Conservation (phyloP, 2,888 invertebrate genomes). For the Macaria liturata region DNA sequence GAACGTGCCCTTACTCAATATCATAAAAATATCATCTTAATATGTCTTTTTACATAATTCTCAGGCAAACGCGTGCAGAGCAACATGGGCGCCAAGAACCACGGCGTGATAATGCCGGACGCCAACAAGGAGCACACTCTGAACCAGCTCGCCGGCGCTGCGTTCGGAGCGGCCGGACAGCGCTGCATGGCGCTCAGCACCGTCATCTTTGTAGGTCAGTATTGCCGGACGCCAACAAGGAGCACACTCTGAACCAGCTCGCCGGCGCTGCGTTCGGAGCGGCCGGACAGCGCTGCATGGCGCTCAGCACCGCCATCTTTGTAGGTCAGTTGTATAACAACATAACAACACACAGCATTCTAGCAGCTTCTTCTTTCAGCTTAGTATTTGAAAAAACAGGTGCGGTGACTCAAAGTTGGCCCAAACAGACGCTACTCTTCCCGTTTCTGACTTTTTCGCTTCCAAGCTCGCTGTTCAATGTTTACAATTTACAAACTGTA, state of each 20-base stretch:
- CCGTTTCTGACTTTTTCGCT: too few species aligned
- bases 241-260: constrained; percentile 95
- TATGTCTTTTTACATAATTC: not conserved
- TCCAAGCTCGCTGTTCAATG: too few species aligned
- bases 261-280: constrained; percentile 99
- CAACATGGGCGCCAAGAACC: constrained; percentile 99
- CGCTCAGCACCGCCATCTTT: constrained; percentile 85
- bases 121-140: constrained; percentile 98
- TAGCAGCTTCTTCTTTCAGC: too few species aligned
- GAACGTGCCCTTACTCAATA: too few species aligned
- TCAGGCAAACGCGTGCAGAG: constrained; percentile 95
- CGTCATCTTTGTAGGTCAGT: constrained; percentile 94
- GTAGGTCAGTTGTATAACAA: too few species aligned
- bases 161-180: constrained; percentile 99
- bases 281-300: constrained; percentile 99
- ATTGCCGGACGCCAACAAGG: constrained; percentile 98
- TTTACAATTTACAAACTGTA: too few species aligned
- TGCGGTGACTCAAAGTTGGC: too few species aligned
- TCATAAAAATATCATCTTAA: too few species aligned
- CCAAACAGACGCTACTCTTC: too few species aligned
- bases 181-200: constrained; percentile 99
- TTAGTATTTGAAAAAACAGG: too few species aligned
- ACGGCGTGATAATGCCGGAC: constrained; percentile 98
- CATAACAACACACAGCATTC: too few species aligned
- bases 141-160: constrained; percentile 96